Conservation (phyloP, 2,888 invertebrate genomes). For the Ormyrus pomaceus region DNA sequence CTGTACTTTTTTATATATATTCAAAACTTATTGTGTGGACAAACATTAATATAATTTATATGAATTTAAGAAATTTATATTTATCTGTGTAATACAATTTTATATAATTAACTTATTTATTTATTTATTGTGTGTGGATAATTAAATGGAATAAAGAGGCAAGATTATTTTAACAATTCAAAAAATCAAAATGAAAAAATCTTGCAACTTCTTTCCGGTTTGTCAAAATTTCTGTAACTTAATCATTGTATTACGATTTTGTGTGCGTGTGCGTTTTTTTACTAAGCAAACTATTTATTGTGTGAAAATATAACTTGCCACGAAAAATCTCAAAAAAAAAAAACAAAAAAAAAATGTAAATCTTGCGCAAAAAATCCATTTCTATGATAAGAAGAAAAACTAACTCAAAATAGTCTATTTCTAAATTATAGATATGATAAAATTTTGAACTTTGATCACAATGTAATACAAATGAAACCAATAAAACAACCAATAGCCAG, state of each 20-base stretch:
- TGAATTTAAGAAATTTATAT: conserved; percentile 9
- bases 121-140: conserved; percentile 30
- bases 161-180: conserved; percentile 14
- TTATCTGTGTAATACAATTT: background rate
- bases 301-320: conserved; percentile 26
- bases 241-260: conserved; percentile 15
- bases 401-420: background rate
- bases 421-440: background rate
- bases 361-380: conserved; percentile 4
- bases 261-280: conserved; percentile 35
- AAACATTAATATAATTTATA: conserved; percentile 26
- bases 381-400: background rate
- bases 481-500: conserved; percentile 44
- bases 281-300: conserved; percentile 35
- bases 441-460: conserved; percentile 26
- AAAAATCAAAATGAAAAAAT: conserved; percentile 1
- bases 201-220: conserved; percentile 32
- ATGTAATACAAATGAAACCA: conserved; percentile 26
- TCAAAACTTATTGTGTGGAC: conserved; percentile 28
- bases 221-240: conserved; percentile 32
- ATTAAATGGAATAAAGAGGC: conserved; percentile 20
- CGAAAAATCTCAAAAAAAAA: conserved; percentile 36
- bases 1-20: background rate
- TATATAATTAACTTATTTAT: conserved; percentile 23
- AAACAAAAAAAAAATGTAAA: conserved; percentile 8